Evolutionary conservation across 2,113 vertebrate species (phyloP).

Genomic region (Catharus bicknelli): DNA sequence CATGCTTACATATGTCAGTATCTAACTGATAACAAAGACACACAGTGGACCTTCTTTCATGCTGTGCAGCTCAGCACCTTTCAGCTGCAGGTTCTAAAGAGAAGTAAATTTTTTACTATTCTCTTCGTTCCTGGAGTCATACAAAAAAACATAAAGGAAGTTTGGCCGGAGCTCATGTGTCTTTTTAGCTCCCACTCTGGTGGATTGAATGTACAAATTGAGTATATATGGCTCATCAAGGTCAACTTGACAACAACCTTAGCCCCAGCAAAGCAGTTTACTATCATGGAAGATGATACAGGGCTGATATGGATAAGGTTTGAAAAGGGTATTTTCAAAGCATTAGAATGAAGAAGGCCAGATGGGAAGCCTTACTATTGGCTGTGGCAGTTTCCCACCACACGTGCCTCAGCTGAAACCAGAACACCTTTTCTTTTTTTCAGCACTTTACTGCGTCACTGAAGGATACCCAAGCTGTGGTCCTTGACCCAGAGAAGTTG

Average conservation of each 20-base stretch:
- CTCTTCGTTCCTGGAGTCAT: neutral
- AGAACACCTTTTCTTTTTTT: neutral
- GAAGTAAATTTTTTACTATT: neutral
- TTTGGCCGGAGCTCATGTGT: fast-evolving
- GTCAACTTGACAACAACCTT: neutral
- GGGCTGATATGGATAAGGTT: neutral
- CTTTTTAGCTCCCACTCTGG: neutral
- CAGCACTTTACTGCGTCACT: neutral
- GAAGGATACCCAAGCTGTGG: neutral
- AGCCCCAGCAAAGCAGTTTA: neutral
- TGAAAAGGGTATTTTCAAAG: neutral
- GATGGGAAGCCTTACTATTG: neutral
- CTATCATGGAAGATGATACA: neutral
- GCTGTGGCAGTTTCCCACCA: neutral
- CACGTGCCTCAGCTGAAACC: neutral
- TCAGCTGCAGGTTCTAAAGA: neutral
- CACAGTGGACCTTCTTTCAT: neutral
- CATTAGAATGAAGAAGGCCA: neutral
- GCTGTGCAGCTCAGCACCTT: neutral
- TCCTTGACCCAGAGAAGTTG: neutral
- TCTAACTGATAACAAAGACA: neutral
- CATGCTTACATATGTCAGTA: neutral
- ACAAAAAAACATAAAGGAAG: neutral
- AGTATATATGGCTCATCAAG: neutral
- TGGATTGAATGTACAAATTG: neutral